phyloP scores from a whole-genome alignment of 2,797 vertebrate species.

The Sphenodon punctatus region DNA sequence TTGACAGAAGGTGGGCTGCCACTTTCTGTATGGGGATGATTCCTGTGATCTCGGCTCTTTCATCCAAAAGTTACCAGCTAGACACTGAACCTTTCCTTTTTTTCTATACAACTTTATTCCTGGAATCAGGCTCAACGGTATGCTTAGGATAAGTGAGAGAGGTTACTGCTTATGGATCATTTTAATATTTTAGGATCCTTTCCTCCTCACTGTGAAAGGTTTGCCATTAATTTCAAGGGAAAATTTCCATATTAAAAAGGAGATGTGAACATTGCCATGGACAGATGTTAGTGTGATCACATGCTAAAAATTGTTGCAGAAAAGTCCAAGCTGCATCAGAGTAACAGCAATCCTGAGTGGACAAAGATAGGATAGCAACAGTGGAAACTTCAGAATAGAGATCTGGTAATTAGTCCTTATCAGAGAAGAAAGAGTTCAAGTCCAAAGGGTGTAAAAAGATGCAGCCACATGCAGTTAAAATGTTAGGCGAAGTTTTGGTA shows the following conservation, averaged over 20 bases:
- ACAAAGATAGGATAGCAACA: neutral
- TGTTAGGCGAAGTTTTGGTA: neutral
- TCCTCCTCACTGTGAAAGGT: neutral
- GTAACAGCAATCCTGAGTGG: neutral
- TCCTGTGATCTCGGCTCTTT: neutral
- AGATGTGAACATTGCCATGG: too few species aligned
- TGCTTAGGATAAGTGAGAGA: neutral
- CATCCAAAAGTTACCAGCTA: neutral
- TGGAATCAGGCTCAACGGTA: neutral
- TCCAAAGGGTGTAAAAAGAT: neutral
- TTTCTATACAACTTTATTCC: neutral
- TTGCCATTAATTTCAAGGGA: too few species aligned
- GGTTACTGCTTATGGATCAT: neutral
- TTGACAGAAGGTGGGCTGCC: too few species aligned
- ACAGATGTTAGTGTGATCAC: too few species aligned
- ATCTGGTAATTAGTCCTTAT: neutral
- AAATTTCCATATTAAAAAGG: too few species aligned
- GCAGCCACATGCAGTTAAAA: neutral
- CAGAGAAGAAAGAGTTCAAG: accelerated
- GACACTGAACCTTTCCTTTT: neutral
- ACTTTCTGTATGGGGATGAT: accelerated
- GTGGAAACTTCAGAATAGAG: neutral
- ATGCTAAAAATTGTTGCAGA: too few species aligned
- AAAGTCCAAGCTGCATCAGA: too few species aligned
- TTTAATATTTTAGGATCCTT: neutral